Base-by-base conservation (phyloP, 2,797 vertebrate species). In the Florisuga fusca region DNA sequence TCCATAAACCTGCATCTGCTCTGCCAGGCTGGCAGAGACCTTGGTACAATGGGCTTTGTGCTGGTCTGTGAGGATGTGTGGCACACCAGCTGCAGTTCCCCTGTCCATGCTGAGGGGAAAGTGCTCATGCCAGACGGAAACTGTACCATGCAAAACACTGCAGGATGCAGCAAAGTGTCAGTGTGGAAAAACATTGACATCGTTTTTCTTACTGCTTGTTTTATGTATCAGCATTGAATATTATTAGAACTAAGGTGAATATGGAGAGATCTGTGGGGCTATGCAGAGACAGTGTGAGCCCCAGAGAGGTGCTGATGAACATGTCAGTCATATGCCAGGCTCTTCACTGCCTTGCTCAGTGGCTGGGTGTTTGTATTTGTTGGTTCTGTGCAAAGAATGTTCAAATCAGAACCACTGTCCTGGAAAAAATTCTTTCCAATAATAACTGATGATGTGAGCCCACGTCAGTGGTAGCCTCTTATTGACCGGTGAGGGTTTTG, bases 401-500 rank as follows among this genome's bases (percentile, higher is more conserved):
- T 82, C 25, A 83, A 89, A 90, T 90, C 54, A 78, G 75, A 96
- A 66, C 62, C 72, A 80, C 41, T 69, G 78, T 63, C 79, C 89
- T 12, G 58, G 87, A 95, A 95, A 94, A 88, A 93, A 72, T 64
- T 58, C 73, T 91, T 96, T 95, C 78, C 2, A 0, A 43, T 3
- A 87, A 72, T 89, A 80, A 69, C 50, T 46, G 93, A 84, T 91
- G 72, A 93, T 95, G 90, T 57, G 93, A 92, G 66, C 51, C 87
- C 82, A 84, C 84, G 91, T 91, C 94, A 95, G 91, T 3, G 3
- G 77, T 15, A 91, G 93, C 51, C 31, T 90, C 77, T 89, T 90
- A 95, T 93, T 94, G 95, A 95, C 58, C 33, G 0, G 62, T 53
- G 45, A 50, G 89, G 88, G 87, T 59, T 95, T 94, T 85, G 96